These are phyloP conservation scores for Melanaphis sacchari DNA, from an alignment of 1,140 invertebrate species.

Conservation along the genomic window DNA sequence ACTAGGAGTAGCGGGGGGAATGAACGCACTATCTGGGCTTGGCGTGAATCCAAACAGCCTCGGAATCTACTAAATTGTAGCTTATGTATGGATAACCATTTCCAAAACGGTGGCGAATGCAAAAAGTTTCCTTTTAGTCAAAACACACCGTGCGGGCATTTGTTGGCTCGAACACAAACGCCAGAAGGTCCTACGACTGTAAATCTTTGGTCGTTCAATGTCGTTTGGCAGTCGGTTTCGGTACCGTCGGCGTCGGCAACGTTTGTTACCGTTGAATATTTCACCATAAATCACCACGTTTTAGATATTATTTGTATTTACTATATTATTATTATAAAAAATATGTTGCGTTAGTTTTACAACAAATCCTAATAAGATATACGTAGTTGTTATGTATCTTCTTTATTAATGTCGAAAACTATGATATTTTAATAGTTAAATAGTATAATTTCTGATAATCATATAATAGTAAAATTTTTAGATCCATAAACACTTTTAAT, in stretches of 20 bases:
- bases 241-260: background rate
- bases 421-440: too few relatives aligned
- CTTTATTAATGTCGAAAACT: too few relatives aligned
- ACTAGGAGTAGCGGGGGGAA: background rate
- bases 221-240: slow-evolving; percentile 42
- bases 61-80: slow-evolving; percentile 50
- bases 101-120: slow-evolving; percentile 44
- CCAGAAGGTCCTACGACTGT: slow-evolving; percentile 36
- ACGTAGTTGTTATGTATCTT: too few relatives aligned
- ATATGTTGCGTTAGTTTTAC: background rate
- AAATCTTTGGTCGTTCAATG: slow-evolving; percentile 50
- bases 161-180: slow-evolving; percentile 52
- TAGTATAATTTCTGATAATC: too few relatives aligned
- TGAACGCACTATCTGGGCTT: slow-evolving; percentile 20
- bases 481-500: too few relatives aligned
- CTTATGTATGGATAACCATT: slow-evolving; percentile 53
- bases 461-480: too few relatives aligned
- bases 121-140: slow-evolving; percentile 57
- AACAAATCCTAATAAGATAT: too few relatives aligned
- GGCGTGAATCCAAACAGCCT: slow-evolving; percentile 15
- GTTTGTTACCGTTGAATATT: background rate
- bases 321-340: background rate
- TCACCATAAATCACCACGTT: background rate
- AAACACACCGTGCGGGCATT: slow-evolving; percentile 26
- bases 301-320: background rate